phyloP scores from a whole-genome alignment of 2,113 vertebrate species.

The Hystrix cristata region DNA sequence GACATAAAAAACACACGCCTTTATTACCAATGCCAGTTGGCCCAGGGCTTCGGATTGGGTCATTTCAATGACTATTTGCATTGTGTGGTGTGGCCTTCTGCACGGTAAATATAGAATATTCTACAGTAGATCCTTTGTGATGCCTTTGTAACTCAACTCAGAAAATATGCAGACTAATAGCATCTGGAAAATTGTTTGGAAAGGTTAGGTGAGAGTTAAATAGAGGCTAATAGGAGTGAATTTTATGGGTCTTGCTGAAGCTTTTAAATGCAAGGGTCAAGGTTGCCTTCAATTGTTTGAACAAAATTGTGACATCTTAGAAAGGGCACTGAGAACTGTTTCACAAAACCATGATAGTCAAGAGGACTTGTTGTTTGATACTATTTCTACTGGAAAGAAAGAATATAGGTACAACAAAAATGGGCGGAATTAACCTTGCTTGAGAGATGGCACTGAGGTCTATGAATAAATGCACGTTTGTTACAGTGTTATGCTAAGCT shows the following conservation, averaged over 20 bases:
- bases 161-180: conserved; percentile 55
- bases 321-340: not conserved
- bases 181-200: conserved; percentile 65
- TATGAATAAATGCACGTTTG: not conserved
- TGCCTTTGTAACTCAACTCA: conserved; percentile 24
- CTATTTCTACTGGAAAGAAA: not conserved
- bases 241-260: not conserved
- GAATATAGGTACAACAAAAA: not conserved
- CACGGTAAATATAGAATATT: conserved; percentile 72
- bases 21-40: conserved; percentile 56
- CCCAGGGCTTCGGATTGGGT: not conserved
- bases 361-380: not conserved
- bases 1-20: not conserved
- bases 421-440: not conserved
- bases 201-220: conserved; percentile 46
- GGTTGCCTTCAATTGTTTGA: conserved; percentile 12
- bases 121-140: conserved; percentile 65
- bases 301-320: conserved; percentile 2
- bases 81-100: conserved; percentile 45
- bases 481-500: not conserved
- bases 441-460: not conserved
- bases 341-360: not conserved
- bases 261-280: conserved; percentile 5
- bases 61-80: conserved; percentile 51
- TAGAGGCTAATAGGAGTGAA: not conserved